Base-by-base conservation (phyloP, 2,113 vertebrate genomes). In the Calidris pugnax region DNA sequence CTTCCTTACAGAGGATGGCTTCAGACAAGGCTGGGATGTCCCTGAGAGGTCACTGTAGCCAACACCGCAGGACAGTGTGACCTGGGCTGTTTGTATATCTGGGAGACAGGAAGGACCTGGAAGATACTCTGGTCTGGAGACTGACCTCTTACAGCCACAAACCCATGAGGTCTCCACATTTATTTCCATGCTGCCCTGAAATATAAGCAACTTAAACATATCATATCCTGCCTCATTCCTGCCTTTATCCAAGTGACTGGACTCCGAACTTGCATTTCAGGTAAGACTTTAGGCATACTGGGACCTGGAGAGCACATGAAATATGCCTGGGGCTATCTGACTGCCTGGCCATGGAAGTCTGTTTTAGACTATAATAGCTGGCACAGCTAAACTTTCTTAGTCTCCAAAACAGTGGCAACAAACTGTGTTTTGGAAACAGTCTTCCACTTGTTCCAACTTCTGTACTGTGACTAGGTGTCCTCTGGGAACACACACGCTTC, bases 121-220 rank as follows among this genome's bases (percentile, higher is more conserved):
- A 60, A 56, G 0, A 0, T 12, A 0, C 3, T 26, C 30, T 64
- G n/a, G 3, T 57, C 47, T 67, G 60, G 24, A 33, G 28, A 37
- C 1, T 59, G 50, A 50, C 6, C 12, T 60, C 50, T 23, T 26
- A 30, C 4, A 59, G n/a, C 7, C 27, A 45, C 37, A 76, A 76
- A 77, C 7, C 11, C 50, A 19, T 21, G 21, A 78, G 57, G 17
- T 41, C n/a, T 33, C 48, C 15, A 27, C 2, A 4, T 22, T 67
- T 32, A 10, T 47, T 83, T 77, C 33, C 68, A 3, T 56, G 11
- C 15, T 86, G 16, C 22, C 43, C 67, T 77, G 63, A 51, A 88
- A 64, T 13, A 64, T 0, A 0, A 76, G 2, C 6, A 30, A 27
- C 12, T 81, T 48, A 35, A 21, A 6, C 7, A 12, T 35, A 27